Conservation (phyloP, 1,140 invertebrate genomes). For the Chrysomallon squamiferum region DNA sequence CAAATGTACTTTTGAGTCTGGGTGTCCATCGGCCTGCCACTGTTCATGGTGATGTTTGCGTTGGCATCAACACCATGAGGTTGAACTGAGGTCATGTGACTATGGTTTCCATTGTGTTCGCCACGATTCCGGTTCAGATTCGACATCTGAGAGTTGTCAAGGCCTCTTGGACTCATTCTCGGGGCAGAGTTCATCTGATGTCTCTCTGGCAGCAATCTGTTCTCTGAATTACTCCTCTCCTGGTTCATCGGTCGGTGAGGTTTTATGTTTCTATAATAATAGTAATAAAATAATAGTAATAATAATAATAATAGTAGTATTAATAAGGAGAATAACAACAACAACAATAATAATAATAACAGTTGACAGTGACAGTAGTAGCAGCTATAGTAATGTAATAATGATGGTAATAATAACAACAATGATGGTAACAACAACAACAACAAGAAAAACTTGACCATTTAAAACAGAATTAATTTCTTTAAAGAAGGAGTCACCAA, state of each 20-base stretch:
- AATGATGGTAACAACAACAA: too few relatives aligned
- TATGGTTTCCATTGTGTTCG: constrained; percentile 14
- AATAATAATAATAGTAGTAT: too few relatives aligned
- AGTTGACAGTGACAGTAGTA: too few relatives aligned
- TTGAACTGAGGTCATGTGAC: constrained; percentile 1
- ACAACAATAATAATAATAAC: too few relatives aligned
- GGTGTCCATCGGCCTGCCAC: constrained; percentile 2
- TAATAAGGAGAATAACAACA: too few relatives aligned
- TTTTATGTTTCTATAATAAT: constrained; percentile 22
- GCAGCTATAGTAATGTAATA: too few relatives aligned
- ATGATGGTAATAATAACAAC: too few relatives aligned
- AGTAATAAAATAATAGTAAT: not conserved
- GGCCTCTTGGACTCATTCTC: constrained; percentile 15
- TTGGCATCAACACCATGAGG: constrained; percentile 23
- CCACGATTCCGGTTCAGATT: not conserved
- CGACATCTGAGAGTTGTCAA: constrained; percentile 7
- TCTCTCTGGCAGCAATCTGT: constrained; percentile 27
- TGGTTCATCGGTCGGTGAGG: constrained; percentile 21
- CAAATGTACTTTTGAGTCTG: not conserved
- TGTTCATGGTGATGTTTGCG: constrained; percentile 14
- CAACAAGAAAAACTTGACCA: too few relatives aligned
- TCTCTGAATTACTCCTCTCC: constrained; percentile 24
- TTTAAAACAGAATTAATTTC: too few relatives aligned
- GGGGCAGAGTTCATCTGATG: constrained; percentile 7
- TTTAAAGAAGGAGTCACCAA: too few relatives aligned